Evolutionary conservation across 2,113 vertebrate species (phyloP).

Genomic region (Gorsachius goisagi): DNA sequence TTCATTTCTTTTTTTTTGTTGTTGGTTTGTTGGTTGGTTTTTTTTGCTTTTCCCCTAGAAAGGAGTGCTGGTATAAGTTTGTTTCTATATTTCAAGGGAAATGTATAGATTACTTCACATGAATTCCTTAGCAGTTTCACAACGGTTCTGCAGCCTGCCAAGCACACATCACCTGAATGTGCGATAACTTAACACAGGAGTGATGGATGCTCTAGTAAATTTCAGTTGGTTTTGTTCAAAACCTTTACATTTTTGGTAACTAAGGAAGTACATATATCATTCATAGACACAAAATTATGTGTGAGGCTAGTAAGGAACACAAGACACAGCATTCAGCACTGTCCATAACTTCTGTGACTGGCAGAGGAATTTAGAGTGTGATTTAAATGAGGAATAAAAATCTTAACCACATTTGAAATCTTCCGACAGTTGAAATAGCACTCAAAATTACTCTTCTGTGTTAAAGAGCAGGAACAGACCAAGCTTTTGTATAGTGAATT

Average conservation of each 20-base stretch:
- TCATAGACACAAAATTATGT: neutral
- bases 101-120: neutral
- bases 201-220: neutral
- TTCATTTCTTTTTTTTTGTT: too few relatives aligned
- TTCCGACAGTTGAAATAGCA: neutral
- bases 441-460: neutral
- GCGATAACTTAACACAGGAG: neutral
- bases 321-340: neutral
- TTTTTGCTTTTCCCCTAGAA: neutral
- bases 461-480: neutral
- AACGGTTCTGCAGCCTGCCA: neutral
- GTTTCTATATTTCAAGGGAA: neutral
- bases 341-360: neutral
- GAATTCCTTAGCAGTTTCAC: neutral
- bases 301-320: neutral
- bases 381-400: neutral
- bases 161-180: neutral
- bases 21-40: rapidly evolving
- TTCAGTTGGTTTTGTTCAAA: neutral
- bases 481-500: neutral
- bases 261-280: neutral
- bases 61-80: neutral
- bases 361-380: neutral
- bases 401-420: neutral
- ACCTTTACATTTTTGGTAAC: neutral